Evolutionary conservation across 92 coral and sea anemone species (phyloP).

Genomic region (Scolanthus callimorphus): DNA sequence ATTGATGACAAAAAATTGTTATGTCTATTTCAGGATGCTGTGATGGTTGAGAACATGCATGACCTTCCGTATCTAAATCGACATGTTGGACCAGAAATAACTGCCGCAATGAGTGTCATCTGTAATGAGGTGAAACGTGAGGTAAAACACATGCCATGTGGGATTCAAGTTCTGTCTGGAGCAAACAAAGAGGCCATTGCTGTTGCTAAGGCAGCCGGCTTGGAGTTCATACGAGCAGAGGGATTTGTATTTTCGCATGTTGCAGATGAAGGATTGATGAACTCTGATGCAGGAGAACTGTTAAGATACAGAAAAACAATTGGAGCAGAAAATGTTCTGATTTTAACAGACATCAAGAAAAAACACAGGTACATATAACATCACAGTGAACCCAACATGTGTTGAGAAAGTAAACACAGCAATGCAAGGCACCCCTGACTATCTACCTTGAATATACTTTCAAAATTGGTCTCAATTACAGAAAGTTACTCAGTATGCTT

Average conservation of each 20-base stretch:
- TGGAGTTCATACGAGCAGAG: constrained; percentile 90
- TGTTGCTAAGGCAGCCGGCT: constrained; percentile 88
- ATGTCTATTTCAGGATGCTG: constrained; percentile 95
- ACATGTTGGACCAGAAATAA: constrained; percentile 93
- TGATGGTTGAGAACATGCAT: constrained; percentile 95
- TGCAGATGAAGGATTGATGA: constrained; percentile 96
- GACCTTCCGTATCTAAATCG: constrained; percentile 95
- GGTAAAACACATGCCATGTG: constrained; percentile 73
- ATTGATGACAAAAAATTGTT: too few relatives aligned
- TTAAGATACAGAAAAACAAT: constrained; percentile 84
- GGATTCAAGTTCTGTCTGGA: constrained; percentile 75
- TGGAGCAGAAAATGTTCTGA: constrained; percentile 83
- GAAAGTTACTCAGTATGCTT: too few relatives aligned
- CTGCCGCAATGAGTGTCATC: constrained; percentile 91
- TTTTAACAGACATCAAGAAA: constrained; percentile 94
- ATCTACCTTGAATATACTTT: too few relatives aligned
- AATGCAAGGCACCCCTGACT: too few relatives aligned
- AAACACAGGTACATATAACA: constrained; percentile 76
- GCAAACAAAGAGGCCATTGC: constrained; percentile 91
- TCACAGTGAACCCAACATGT: too few relatives aligned
- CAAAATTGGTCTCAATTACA: too few relatives aligned
- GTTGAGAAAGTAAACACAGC: too few relatives aligned
- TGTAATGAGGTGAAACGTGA: constrained; percentile 72
- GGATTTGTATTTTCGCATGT: constrained; percentile 94
- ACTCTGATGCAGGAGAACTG: constrained; percentile 96